Base-by-base conservation (phyloP, 2,888 invertebrate species). In the Cerastis rubricosa region DNA sequence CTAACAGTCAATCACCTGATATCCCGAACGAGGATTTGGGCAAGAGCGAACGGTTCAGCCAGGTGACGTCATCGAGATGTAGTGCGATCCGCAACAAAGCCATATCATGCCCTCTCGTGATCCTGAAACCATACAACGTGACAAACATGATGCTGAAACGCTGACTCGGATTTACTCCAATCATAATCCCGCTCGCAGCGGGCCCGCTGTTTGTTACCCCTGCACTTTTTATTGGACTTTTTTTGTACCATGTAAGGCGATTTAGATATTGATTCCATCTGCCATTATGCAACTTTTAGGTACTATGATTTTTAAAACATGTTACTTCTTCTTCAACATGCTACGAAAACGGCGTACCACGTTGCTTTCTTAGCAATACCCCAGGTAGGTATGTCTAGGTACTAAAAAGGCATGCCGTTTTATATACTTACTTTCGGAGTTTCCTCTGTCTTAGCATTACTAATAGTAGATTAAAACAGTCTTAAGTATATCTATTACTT, bases 51-150 rank as follows among this genome's bases (percentile, higher is more conserved):
- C 85, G 85, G 51, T 90, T 90, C 68, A 94, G 88, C 93, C 92
- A 93, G 29, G 87, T 89, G 80, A 90, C 87, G 83, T 94, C 91
- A 87, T 88, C 79, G 68, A 91, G 85, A 78, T 90, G 85, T 64
- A 92, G 90, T 72, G 87, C 87, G 85, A 96, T 87, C 81, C 92
- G 91, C 66, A 97, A 85, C 76, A 96, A 67, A 29, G 96, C 95
- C 84, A 97, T 92, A 87, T 97, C 97, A 85, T 97, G 97, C 45
- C 94, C 94, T 81, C 93, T 90, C 69, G 94, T 91, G 80, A 88
- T 86, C 87, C 96, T 96, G 93, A 93, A 96, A 95, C 76, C 80
- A 66, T 75, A 84, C 69, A 74, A 84, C 70, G 80, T 78, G 81
- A 71, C 82, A 29, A 78, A 65, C 71, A 77, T 74, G 76, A 47